These are phyloP conservation scores for Colossoma macropomum DNA, from an alignment of 2,113 vertebrate genomes.

Conservation along the genomic window DNA sequence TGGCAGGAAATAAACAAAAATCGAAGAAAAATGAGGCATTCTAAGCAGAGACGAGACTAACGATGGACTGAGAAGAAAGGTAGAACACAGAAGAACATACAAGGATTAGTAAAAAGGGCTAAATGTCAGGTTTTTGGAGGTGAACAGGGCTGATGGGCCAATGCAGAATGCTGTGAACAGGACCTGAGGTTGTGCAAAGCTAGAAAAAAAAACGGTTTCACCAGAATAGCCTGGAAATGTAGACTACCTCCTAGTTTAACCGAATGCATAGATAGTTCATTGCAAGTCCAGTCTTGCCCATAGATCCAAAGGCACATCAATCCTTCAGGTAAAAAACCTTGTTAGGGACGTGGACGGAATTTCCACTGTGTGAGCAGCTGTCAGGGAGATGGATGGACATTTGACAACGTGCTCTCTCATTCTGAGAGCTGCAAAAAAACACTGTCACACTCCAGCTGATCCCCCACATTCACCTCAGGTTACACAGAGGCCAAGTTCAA, in stretches of 20 bases:
- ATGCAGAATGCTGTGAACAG: neutral
- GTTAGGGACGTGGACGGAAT: constrained; percentile 33
- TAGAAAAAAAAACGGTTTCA: neutral
- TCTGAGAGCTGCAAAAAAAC: constrained; percentile 5
- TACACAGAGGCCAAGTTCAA: neutral
- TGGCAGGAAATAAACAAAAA: neutral
- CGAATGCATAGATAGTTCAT: neutral
- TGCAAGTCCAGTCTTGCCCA: constrained; percentile 41
- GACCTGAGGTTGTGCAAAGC: neutral
- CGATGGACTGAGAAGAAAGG: too few relatives aligned
- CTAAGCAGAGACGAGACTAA: too few relatives aligned
- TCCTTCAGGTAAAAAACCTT: constrained; percentile 23
- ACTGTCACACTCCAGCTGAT: neutral
- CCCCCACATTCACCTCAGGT: neutral
- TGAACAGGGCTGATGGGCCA: neutral
- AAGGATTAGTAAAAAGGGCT: neutral
- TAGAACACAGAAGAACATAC: too few relatives aligned
- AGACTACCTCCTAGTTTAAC: neutral
- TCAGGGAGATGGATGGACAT: constrained; percentile 34
- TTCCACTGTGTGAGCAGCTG: constrained; percentile 31
- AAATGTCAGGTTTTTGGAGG: neutral
- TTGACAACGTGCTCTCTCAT: neutral
- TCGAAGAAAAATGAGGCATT: neutral
- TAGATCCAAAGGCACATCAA: constrained; percentile 20
- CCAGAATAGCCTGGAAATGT: neutral